These are phyloP conservation scores for Erebia epiphron DNA, from an alignment of 2,888 invertebrate species.

Conservation along the genomic window DNA sequence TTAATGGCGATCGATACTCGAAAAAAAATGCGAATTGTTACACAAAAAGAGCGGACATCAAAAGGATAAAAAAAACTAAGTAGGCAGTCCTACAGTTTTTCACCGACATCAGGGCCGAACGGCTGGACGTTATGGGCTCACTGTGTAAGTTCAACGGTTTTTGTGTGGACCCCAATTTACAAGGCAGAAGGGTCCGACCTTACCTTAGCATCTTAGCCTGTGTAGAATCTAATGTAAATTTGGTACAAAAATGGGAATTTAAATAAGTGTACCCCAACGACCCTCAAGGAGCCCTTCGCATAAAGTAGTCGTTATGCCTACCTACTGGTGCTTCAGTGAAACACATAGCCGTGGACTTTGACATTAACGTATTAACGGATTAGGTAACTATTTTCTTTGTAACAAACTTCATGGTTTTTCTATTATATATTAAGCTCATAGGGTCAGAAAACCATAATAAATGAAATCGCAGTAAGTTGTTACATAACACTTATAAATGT, in stretches of 20 bases:
- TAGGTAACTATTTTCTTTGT: slow-evolving; percentile 8
- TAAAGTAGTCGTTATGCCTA: slow-evolving; percentile 73
- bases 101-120: slow-evolving; percentile 64
- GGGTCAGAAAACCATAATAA: too few relatives aligned
- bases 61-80: slow-evolving; percentile 62
- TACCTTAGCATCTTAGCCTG: slow-evolving; percentile 72
- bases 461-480: neutral
- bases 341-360: slow-evolving; percentile 46
- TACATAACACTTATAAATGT: too few relatives aligned
- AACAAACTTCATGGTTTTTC: neutral
- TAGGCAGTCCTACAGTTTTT: slow-evolving; percentile 64
- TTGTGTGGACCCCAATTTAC: slow-evolving; percentile 82
- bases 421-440: neutral
- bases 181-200: slow-evolving; percentile 74
- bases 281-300: slow-evolving; percentile 61
- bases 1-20: slow-evolving; percentile 61
- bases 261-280: slow-evolving; percentile 74
- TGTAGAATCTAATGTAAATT: slow-evolving; percentile 79
- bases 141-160: slow-evolving; percentile 76
- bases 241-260: slow-evolving; percentile 80
- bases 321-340: slow-evolving; percentile 55
- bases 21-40: slow-evolving; percentile 71
- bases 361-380: slow-evolving; percentile 13
- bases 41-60: slow-evolving; percentile 67
- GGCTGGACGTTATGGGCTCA: slow-evolving; percentile 78